phyloP scores from a whole-genome alignment of 2,113 vertebrate species.

The Myrmophylax atrothorax region DNA sequence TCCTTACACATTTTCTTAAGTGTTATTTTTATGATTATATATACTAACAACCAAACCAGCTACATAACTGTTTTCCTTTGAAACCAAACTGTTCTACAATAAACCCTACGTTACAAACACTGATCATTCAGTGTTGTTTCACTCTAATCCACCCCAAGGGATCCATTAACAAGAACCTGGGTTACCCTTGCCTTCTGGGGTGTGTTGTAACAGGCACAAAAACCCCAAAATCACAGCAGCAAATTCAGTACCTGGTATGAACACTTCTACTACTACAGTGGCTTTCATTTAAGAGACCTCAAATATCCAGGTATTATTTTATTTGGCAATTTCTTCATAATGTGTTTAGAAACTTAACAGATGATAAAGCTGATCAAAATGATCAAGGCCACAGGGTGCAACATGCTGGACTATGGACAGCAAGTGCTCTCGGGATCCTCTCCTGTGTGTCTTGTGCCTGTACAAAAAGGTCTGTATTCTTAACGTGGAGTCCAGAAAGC shows the following conservation, averaged over 20 bases:
- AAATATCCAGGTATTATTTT: neutral
- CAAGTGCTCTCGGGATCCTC: neutral
- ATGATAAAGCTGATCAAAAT: neutral
- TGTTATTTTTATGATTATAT: too few relatives aligned
- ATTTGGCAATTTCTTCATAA: neutral
- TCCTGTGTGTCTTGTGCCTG: accelerated
- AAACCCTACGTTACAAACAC: too few relatives aligned
- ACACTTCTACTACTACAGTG: neutral
- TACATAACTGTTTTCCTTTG: too few relatives aligned
- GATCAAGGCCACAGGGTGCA: neutral
- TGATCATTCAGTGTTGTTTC: too few relatives aligned
- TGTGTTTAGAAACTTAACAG: neutral
- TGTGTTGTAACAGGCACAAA: neutral
- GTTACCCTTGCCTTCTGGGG: too few relatives aligned
- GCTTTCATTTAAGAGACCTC: neutral
- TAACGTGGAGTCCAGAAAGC: neutral
- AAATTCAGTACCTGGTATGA: neutral
- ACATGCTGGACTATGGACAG: neutral
- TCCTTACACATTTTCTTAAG: too few relatives aligned
- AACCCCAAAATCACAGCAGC: neutral
- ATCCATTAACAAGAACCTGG: too few relatives aligned
- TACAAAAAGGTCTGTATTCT: neutral
- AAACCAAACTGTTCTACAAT: too few relatives aligned
- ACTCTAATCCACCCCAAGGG: too few relatives aligned
- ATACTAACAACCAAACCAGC: too few relatives aligned